Base-by-base conservation (phyloP, 2,888 invertebrate genomes). In the Globia sparganii region DNA sequence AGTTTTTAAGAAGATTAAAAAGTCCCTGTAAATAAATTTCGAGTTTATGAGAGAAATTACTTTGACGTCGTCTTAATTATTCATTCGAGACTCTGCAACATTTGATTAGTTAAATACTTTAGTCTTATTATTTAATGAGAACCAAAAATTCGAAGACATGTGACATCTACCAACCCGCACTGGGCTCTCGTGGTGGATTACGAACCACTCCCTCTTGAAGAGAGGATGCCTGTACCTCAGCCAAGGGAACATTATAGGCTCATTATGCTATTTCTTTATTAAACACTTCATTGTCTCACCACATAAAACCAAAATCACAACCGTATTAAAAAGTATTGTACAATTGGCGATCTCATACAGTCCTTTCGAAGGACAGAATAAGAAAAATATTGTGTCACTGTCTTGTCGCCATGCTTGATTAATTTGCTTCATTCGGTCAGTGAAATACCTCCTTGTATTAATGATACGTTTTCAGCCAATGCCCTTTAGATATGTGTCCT, bases 1-100 rank as follows among this genome's bases (percentile, higher is more conserved):
- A 82, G 75, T 66, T 82, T 85, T 82, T 72, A 77, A 72, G 75
- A 68, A 75, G 62, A 68, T 84, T 78, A 84, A 84, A 85, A 76
- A 78, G 68, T 81, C 69, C 1, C 21, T 58, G 72, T 69, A 72
- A 83, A 86, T 83, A 83, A 73, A 80, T 74, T 79, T 73, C 21
- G 25, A 56, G n/a, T 66, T 62, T 49, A 70, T 49, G 43, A 77
- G 37, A 18, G 31, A 37, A 81, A 69, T 68, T 61, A 64, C 4
- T 67, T 71, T 40, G 31, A 61, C 65, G 31, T 75, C 37, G 34
- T 56, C 43, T 81, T 59, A 21, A 59, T 68, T 68, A 37, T 68
- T 56, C 11, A 68, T 53, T 56, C n/a, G 5, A 68, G 3, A 6
- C 34, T 3, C 9, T 34, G 9, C 9, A 25, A 49, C 9, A 49